Evolutionary conservation across 1,140 invertebrate genomes (phyloP).

Genomic region (Zaprionus africanus): DNA sequence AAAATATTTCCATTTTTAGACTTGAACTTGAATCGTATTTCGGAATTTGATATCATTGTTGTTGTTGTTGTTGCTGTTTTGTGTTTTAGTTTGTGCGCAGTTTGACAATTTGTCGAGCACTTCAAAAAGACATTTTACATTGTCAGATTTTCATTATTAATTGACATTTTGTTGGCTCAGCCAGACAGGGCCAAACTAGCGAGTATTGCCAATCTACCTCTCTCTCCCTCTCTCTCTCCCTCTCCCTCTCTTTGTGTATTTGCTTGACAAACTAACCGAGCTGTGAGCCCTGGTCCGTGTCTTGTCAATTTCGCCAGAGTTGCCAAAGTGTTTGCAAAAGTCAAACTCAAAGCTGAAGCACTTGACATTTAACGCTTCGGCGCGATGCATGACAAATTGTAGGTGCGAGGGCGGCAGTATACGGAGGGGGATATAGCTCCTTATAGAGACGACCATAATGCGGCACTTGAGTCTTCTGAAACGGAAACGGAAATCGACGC

Average conservation of each 20-base stretch:
- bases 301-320: constrained; percentile 29
- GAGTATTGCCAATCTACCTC: too few relatives aligned
- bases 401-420: constrained; percentile 2
- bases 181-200: not conserved
- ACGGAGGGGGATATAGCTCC: not conserved
- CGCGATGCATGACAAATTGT: constrained; percentile 45
- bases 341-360: constrained; percentile 71
- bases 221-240: too few relatives aligned
- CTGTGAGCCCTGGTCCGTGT: constrained; percentile 8
- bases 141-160: constrained; percentile 69
- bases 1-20: not conserved
- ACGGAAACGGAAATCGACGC: constrained; percentile 8
- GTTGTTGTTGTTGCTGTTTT: constrained; percentile 1
- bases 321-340: constrained; percentile 54
- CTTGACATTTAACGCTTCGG: constrained; percentile 79
- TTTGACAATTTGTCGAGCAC: constrained; percentile 34
- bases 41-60: not conserved
- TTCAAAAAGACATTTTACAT: constrained; percentile 20
- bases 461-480: constrained; percentile 3
- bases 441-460: not conserved
- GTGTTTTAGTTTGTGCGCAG: not conserved
- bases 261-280: constrained; percentile 35
- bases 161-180: constrained; percentile 47
- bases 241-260: not conserved
- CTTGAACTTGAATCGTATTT: not conserved